A percentile compares a stretch with the other conserved stretches of the same genome.
Conservation (phyloP, 1,140 invertebrate genomes). For the Asobara japonica region DNA sequence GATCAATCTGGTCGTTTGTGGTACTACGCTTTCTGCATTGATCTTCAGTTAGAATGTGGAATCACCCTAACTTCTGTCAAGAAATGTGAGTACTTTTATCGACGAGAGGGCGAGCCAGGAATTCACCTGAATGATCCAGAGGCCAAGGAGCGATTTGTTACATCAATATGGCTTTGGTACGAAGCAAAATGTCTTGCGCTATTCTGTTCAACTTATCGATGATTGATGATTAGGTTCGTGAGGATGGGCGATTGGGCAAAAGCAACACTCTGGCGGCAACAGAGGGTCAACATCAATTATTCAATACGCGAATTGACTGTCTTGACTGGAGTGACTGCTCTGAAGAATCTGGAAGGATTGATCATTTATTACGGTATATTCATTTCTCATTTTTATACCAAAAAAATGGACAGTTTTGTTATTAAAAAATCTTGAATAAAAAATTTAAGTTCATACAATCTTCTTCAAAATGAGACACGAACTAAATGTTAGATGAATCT, state of each 20-base stretch:
- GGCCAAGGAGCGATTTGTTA: slow-evolving; percentile 56
- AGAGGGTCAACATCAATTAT: slow-evolving; percentile 32
- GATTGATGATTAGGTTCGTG: slow-evolving; percentile 47
- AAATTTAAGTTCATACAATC: too few relatives aligned
- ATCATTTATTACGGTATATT: slow-evolving; percentile 56
- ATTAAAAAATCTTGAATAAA: too few relatives aligned
- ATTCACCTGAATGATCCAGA: slow-evolving; percentile 52
- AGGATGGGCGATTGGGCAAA: slow-evolving; percentile 58
- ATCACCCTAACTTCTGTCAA: slow-evolving; percentile 53
- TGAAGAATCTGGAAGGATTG: slow-evolving; percentile 57
- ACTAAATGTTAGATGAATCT: background rate
- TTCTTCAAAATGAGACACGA: background rate
- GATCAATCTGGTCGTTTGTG: slow-evolving; percentile 65
- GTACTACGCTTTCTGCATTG: slow-evolving; percentile 65
- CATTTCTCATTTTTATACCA: slow-evolving; percentile 10
- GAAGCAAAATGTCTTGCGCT: slow-evolving; percentile 17
- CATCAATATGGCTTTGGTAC: slow-evolving; percentile 62
- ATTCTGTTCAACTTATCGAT: slow-evolving; percentile 6
- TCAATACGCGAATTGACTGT: slow-evolving; percentile 48
- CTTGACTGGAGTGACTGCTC: slow-evolving; percentile 44
- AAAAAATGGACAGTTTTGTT: too few relatives aligned
- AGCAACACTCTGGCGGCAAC: slow-evolving; percentile 48
- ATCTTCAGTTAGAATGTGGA: slow-evolving; percentile 66
- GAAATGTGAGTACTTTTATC: slow-evolving; percentile 59
- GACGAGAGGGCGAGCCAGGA: slow-evolving; percentile 54